Conservation (phyloP, 1,140 invertebrate genomes). For the Teleopsis dalmanni region DNA sequence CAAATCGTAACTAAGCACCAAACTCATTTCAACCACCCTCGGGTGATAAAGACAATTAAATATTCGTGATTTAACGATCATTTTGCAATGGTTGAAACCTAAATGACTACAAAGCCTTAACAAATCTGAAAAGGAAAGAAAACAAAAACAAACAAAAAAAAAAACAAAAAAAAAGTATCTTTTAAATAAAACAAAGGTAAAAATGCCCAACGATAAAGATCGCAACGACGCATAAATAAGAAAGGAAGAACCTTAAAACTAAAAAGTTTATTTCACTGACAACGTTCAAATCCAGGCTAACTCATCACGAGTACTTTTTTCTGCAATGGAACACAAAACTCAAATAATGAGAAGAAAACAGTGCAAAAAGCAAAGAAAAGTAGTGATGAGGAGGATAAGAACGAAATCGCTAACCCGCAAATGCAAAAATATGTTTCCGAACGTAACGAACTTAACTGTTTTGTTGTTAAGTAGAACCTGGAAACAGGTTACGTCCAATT, state of each 20-base stretch:
- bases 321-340: no score
- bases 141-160: conserved; percentile 1
- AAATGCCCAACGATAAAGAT: conserved; percentile 2
- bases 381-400: no score
- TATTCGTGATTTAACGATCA: conserved; percentile 46
- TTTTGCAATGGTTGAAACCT: conserved; percentile 33
- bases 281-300: no score
- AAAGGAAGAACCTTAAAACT: no score
- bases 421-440: no score
- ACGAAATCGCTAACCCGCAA: no score
- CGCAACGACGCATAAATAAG: conserved; percentile 6
- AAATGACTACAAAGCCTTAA: neutral
- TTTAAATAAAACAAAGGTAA: conserved; percentile 26
- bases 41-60: conserved; percentile 46
- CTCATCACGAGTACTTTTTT: no score
- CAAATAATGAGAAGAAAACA: no score
- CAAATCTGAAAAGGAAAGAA: neutral
- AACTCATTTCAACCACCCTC: conserved; percentile 29
- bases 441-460: conserved; percentile 1
- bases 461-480: neutral
- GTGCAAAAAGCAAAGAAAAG: no score
- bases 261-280: no score
- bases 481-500: conserved; percentile 36
- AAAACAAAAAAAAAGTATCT: conserved; percentile 22
- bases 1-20: conserved; percentile 1